These are phyloP conservation scores for Perizoma affinitatum DNA, from an alignment of 2,888 invertebrate species.

Conservation along the genomic window DNA sequence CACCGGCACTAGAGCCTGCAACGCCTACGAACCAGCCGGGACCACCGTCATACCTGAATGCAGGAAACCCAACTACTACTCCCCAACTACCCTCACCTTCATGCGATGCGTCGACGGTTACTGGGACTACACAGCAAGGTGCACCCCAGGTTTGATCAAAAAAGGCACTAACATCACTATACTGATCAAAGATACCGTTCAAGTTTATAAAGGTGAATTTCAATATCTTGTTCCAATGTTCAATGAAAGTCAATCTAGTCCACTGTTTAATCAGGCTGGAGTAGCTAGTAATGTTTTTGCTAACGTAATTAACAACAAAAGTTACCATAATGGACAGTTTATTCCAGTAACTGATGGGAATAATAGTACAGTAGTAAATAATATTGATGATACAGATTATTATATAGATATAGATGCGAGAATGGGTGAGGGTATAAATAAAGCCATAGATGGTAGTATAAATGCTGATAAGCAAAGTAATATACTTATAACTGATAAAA, in stretches of 20 bases:
- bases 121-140: slow-evolving; percentile 29
- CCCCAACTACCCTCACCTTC: slow-evolving; percentile 5
- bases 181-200: slow-evolving; percentile 52
- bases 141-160: slow-evolving; percentile 38
- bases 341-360: slow-evolving; percentile 11
- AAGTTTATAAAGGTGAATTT: slow-evolving; percentile 46
- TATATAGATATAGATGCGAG: slow-evolving; percentile 55
- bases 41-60: slow-evolving; percentile 21
- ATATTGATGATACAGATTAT: slow-evolving; percentile 38
- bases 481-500: slow-evolving; percentile 12
- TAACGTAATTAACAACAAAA: not conserved
- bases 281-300: not conserved
- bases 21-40: slow-evolving; percentile 15
- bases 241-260: slow-evolving; percentile 5
- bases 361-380: not conserved
- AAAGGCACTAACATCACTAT: slow-evolving; percentile 60
- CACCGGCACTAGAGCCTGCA: slow-evolving; percentile 12
- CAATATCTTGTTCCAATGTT: slow-evolving; percentile 24
- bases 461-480: not conserved
- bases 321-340: slow-evolving; percentile 11
- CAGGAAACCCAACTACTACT: slow-evolving; percentile 23
- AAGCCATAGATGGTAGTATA: too few species aligned
- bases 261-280: not conserved
- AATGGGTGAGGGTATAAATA: slow-evolving; percentile 35
- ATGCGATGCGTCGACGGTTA: slow-evolving; percentile 37